Base-by-base conservation (phyloP, 2,888 invertebrate species). In the Dynastes grantii region DNA sequence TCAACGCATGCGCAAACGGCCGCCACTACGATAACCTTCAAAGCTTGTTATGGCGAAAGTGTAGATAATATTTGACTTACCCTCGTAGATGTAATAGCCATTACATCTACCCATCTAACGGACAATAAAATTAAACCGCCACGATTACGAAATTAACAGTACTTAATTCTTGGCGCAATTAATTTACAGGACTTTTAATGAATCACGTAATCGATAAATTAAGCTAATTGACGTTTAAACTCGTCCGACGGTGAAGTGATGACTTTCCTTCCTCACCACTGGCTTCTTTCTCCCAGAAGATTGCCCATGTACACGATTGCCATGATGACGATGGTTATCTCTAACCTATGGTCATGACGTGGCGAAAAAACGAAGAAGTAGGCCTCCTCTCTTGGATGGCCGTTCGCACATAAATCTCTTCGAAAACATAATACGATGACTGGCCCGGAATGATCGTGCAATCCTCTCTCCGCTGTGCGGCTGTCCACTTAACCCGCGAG, bases 331-430 rank as follows among this genome's bases (percentile, higher is more conserved):
- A 73, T 73, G 9, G 40, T 58, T 58, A 73, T 73, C 73, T 37
- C 37, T 13, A 40, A 6, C 58, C 27, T 9, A n/a, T 11, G 40
- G 32, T 58, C 73, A 37, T 73, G 73, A 73, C 40, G 73, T 16
- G 58, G 58, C 58, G 22, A 73, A 53, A 70, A 73, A 58, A 58
- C 22, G 58, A 58, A 40, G 55, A 73, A 73, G 73, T 73, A 37
- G 73, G 73, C 40, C 58, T 58, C 58, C 13, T 11, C 27, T 32
- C 40, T 58, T 22, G 55, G 58, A 37, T 5, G 40, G 2, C 40
- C 58, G 40, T 73, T 73, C 73, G 58, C 73, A 40, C 58, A 73
- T 73, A 73, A 73, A 73, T 73, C 73, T 58, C 22, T 58, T 40
- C 53, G 73, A 73, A 73, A 32, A 73, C 32, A 37, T 68, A 68